Evolutionary conservation across 92 coral and sea anemone genomes (phyloP).

Genomic region (Palythoa caribaeorum): DNA sequence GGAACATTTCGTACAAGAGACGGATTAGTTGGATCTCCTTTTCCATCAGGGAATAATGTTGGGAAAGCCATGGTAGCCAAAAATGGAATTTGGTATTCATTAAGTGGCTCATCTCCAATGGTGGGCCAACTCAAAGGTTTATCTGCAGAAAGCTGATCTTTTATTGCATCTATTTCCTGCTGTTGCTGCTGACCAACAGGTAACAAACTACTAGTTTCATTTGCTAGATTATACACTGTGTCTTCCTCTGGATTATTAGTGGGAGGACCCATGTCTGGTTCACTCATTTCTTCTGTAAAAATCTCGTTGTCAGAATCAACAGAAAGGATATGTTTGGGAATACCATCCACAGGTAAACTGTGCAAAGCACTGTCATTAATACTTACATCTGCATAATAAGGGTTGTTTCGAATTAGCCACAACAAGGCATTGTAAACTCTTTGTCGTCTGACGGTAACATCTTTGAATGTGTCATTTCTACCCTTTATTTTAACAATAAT

Average conservation of each 20-base stretch:
- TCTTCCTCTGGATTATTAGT: neutral
- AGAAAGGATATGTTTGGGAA: neutral
- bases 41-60: neutral
- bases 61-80: conserved; percentile 6
- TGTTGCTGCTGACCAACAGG: neutral
- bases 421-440: conserved; percentile 12
- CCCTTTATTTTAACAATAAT: conserved; percentile 14
- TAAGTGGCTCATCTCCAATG: too few species aligned
- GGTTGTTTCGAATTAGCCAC: conserved; percentile 7
- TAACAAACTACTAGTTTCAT: conserved; percentile 15
- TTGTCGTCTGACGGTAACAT: neutral
- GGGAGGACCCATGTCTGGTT: conserved; percentile 13
- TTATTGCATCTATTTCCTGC: too few species aligned
- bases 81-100: too few species aligned
- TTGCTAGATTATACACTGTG: neutral
- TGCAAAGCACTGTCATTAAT: neutral
- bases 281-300: neutral
- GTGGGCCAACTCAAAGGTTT: too few species aligned
- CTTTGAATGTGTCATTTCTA: neutral
- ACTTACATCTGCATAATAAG: neutral
- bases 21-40: conserved; percentile 1
- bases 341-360: conserved; percentile 1
- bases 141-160: too few species aligned
- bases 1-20: neutral
- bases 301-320: conserved; percentile 29